Evolutionary conservation across 2,888 invertebrate species (phyloP).

Genomic region (Ceramica pisi): DNA sequence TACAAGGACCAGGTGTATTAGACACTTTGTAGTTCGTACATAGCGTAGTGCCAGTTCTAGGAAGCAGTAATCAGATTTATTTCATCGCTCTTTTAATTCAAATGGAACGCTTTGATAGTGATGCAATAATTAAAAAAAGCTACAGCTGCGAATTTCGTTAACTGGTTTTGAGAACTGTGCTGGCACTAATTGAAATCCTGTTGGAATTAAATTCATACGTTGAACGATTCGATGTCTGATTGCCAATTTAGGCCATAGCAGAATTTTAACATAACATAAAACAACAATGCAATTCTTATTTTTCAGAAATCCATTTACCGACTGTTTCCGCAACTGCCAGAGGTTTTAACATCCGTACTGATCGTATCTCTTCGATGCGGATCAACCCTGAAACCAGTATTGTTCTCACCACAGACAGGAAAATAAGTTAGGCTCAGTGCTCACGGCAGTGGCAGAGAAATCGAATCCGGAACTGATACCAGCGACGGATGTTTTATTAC

Average conservation of each 20-base stretch:
- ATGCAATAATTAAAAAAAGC: conserved; percentile 55
- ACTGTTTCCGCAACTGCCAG: conserved; percentile 47
- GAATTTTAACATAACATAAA: neutral
- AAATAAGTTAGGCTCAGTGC: conserved; percentile 55
- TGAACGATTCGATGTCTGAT: neutral
- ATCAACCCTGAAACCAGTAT: conserved; percentile 59
- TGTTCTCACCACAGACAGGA: conserved; percentile 51
- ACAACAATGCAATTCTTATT: conserved; percentile 11
- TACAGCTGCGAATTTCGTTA: conserved; percentile 49
- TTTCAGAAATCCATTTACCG: conserved; percentile 8
- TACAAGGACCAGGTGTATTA: conserved; percentile 70
- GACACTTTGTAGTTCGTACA: conserved; percentile 51
- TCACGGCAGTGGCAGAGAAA: conserved; percentile 50
- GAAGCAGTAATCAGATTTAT: conserved; percentile 46
- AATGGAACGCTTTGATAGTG: conserved; percentile 42
- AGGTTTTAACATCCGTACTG: conserved; percentile 38
- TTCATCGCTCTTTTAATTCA: conserved; percentile 30
- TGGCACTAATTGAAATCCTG: conserved; percentile 49
- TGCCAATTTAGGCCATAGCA: conserved; percentile 5
- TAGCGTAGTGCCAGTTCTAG: conserved; percentile 52
- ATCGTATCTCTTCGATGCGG: conserved; percentile 45
- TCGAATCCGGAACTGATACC: conserved; percentile 63
- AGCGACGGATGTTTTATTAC: conserved; percentile 59
- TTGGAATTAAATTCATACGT: conserved; percentile 19
- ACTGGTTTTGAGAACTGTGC: conserved; percentile 47